Evolutionary conservation across 2,797 vertebrate genomes (phyloP).

Genomic region (Scomberomorus guttatus): DNA sequence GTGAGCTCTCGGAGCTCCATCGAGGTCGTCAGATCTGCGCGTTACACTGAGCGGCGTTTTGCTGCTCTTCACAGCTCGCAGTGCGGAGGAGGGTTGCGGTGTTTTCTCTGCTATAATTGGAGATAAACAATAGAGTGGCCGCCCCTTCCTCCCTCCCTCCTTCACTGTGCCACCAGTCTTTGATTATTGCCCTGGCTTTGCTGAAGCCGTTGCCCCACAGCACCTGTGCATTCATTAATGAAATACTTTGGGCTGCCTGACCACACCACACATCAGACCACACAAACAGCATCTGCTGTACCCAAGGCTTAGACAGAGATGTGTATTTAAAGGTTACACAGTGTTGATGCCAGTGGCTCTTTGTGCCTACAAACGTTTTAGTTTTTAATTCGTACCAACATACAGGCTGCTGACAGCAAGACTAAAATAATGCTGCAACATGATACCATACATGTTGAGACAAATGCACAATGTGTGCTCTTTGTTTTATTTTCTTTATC

Average conservation of each 20-base stretch:
- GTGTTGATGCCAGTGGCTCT: background rate
- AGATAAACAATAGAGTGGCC: conserved; percentile 64
- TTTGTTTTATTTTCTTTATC: background rate
- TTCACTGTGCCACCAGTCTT: conserved; percentile 47
- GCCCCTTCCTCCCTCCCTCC: conserved; percentile 17
- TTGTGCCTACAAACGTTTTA: background rate
- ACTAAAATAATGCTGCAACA: conserved; percentile 7
- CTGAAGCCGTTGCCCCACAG: conserved; percentile 30
- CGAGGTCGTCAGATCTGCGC: conserved; percentile 51
- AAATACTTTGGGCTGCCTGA: conserved; percentile 38
- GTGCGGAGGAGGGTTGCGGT: conserved; percentile 39
- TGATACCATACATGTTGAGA: background rate
- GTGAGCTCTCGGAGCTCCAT: conserved; percentile 53
- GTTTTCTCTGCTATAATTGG: conserved; percentile 76
- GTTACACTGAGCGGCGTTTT: conserved; percentile 7
- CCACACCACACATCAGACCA: conserved; percentile 36
- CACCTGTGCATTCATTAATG: conserved; percentile 63
- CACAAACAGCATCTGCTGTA: conserved; percentile 23
- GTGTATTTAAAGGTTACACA: conserved; percentile 2
- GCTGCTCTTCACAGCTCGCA: conserved; percentile 52
- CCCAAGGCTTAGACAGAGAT: conserved; percentile 1
- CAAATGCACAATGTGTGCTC: background rate
- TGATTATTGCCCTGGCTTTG: conserved; percentile 37
- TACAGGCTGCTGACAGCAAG: background rate
- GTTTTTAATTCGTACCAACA: conserved; percentile 16